Conservation (phyloP, 2,888 invertebrate species). For the Acleris holmiana region DNA sequence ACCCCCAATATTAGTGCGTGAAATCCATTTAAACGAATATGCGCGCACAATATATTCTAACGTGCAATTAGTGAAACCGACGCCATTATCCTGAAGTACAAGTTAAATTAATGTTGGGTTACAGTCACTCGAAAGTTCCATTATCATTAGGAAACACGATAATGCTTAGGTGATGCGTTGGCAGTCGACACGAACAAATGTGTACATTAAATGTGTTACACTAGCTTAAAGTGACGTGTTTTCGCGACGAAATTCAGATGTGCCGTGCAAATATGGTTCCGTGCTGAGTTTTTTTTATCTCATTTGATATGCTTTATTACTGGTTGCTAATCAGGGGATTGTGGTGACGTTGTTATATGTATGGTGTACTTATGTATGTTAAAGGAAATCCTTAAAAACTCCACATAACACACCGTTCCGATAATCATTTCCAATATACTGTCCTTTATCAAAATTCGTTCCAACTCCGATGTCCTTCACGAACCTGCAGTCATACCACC, state of each 20-base stretch:
- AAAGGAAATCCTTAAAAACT: too few relatives aligned
- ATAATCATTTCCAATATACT: neutral
- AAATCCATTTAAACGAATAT: constrained; percentile 76
- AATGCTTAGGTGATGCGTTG: constrained; percentile 69
- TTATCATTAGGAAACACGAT: constrained; percentile 78
- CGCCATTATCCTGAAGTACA: constrained; percentile 79
- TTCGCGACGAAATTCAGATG: neutral
- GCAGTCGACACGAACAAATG: constrained; percentile 32
- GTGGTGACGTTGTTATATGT: too few relatives aligned
- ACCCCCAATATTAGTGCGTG: constrained; percentile 60
- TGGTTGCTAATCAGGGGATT: too few relatives aligned
- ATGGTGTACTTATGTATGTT: too few relatives aligned
- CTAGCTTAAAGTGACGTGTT: constrained; percentile 16
- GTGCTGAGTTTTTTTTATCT: neutral
- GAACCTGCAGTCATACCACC: too few relatives aligned
- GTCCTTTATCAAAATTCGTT: too few relatives aligned
- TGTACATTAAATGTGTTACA: constrained; percentile 27
- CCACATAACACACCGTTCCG: too few relatives aligned
- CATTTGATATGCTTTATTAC: neutral
- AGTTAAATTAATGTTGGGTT: constrained; percentile 81
- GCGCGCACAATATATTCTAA: constrained; percentile 75
- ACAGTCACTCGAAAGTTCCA: constrained; percentile 82
- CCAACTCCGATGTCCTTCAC: too few relatives aligned
- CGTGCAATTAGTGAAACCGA: constrained; percentile 82
- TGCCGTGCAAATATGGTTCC: neutral